Base-by-base conservation (phyloP, 2,113 vertebrate genomes). In the Tinamus guttatus region DNA sequence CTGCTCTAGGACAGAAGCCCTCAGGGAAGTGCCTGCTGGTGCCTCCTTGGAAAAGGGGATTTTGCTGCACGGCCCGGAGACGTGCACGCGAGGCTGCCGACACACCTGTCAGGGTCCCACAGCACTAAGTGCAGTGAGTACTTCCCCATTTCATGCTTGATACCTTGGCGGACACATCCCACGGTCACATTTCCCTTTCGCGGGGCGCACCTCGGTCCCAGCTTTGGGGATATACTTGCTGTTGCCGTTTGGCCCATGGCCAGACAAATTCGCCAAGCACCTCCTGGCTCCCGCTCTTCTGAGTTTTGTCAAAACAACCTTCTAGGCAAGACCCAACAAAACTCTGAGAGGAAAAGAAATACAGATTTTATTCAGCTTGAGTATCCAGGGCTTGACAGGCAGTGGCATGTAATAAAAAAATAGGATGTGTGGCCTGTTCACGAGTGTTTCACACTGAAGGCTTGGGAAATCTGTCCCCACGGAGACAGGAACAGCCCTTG, bases 281-380 rank as follows among this genome's bases (percentile, higher is more conserved):
- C 4, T 7, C n/a, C 62, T 15, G 8, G 22, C 36, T 16, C 2
- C 49, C 5, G 3, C 38, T 32, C 78, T 19, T 4, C 9, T 0
- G 1, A 1, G 11, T 22, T 62, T 38, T 59, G n/a, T 38, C 0
- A 2, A 68, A 63, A 20, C 4, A 1, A 32, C 19, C 25, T 14
- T 71, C 25, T 21, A 13, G 25, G 68, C 47, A 71, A 67, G 13
- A 80, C 19, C 9, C 63, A 49, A 47, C 36, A n/a, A 49, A 75
- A 79, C 34, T 0, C n/a, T 21, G 60, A 34, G 58, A 43, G 83
- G 30, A 7, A 36, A 70, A 58, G 45, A 82, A 38, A 59, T 5
- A 52, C 5, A 13, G 5, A n/a, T 68, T 97, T 96, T 97, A 97
- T 95, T 97, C 6, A 71, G 14, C 40, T 70, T 41, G 60, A 92